A percentile compares a stretch with the other conserved stretches of the same genome.
phyloP scores from a whole-genome alignment of 2,888 invertebrate genomes.

The Folsomia candida region DNA sequence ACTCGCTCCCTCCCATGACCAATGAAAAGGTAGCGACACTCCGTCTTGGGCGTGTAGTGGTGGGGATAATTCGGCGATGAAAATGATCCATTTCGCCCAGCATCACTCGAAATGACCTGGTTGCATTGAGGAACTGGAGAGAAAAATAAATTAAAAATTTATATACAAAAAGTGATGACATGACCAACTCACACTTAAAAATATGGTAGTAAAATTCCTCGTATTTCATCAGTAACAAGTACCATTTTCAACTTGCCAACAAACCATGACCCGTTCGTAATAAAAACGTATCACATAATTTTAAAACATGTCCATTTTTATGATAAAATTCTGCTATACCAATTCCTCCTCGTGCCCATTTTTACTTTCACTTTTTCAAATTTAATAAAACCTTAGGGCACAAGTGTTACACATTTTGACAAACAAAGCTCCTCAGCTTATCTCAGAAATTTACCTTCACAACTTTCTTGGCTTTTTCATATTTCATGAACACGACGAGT shows the following conservation, averaged over 20 bases:
- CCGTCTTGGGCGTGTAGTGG: slow-evolving; percentile 73
- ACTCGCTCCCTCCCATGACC: slow-evolving; percentile 81
- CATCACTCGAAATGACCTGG: slow-evolving; percentile 62
- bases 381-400: neutral
- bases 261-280: too few relatives aligned
- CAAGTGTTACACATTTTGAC: neutral
- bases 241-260: too few relatives aligned
- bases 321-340: too few relatives aligned
- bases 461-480: neutral
- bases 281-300: too few relatives aligned
- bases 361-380: too few relatives aligned
- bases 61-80: slow-evolving; percentile 80
- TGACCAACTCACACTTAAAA: too few relatives aligned
- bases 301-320: too few relatives aligned
- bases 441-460: too few relatives aligned
- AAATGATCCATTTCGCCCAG: slow-evolving; percentile 74
- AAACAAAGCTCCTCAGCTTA: neutral
- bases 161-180: too few relatives aligned
- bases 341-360: too few relatives aligned
- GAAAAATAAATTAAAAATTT: neutral
- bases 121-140: slow-evolving; percentile 47
- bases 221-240: too few relatives aligned
- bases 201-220: too few relatives aligned
- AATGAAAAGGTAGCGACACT: slow-evolving; percentile 87
- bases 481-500: neutral